These are phyloP conservation scores for Copidosoma aretas DNA, from an alignment of 2,888 invertebrate genomes.

Conservation along the genomic window DNA sequence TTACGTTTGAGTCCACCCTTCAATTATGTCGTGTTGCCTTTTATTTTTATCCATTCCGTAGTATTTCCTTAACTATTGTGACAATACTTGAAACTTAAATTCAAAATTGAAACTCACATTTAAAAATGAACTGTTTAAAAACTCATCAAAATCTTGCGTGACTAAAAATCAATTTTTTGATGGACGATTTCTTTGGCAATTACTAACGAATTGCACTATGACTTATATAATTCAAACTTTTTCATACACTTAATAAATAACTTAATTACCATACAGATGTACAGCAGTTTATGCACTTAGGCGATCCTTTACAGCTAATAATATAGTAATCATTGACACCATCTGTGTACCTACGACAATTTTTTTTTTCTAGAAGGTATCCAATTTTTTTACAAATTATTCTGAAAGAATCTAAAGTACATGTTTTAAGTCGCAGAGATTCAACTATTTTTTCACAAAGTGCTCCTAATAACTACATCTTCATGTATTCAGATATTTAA, in stretches of 20 bases:
- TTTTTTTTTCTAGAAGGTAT: not conserved
- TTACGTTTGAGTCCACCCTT: not conserved
- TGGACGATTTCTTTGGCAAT: slow-evolving; percentile 27
- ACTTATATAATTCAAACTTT: slow-evolving; percentile 9
- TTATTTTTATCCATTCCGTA: not conserved
- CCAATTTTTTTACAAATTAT: not conserved
- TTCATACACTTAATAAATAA: slow-evolving; percentile 18
- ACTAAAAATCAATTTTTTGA: not conserved
- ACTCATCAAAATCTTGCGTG: slow-evolving; percentile 4
- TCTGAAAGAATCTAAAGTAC: not conserved
- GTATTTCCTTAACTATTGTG: not conserved
- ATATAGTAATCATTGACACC: too few relatives aligned
- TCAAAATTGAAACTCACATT: not conserved
- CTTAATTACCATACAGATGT: slow-evolving; percentile 8
- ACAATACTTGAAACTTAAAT: not conserved
- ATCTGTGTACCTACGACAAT: not conserved
- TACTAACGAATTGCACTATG: slow-evolving; percentile 10
- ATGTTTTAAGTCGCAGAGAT: not conserved
- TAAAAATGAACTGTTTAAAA: not conserved
- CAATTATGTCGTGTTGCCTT: not conserved
- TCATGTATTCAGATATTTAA: not conserved
- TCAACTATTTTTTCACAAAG: not conserved
- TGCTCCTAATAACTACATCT: too few relatives aligned
- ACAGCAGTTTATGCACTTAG: slow-evolving; percentile 10
- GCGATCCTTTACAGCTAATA: slow-evolving; percentile 15